Evolutionary conservation across 1,140 invertebrate species (phyloP).

Genomic region (Nilaparvata lugens): DNA sequence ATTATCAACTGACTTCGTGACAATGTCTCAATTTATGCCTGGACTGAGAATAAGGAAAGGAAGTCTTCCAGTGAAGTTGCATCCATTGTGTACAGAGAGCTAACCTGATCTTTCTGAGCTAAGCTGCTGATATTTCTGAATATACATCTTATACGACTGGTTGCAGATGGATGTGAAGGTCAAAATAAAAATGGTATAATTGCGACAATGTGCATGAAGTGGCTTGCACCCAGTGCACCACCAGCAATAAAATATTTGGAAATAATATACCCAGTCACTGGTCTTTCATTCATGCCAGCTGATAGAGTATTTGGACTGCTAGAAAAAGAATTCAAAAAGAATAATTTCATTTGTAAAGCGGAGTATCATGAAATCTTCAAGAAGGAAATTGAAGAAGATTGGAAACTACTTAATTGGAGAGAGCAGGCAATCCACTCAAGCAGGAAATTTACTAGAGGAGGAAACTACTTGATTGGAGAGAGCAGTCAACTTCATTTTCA

Average conservation of each 20-base stretch:
- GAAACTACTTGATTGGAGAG: too few species aligned
- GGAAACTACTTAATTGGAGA: too few species aligned
- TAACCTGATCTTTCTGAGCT: conserved; percentile 32
- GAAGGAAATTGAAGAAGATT: too few species aligned
- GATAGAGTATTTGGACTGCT: too few species aligned
- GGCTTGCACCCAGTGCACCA: conserved; percentile 8
- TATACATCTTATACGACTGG: conserved; percentile 20
- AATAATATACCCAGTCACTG: conserved; percentile 21
- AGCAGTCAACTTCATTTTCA: too few species aligned
- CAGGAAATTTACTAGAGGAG: too few species aligned
- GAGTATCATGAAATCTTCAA: conserved; percentile 14
- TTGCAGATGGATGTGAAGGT: conserved; percentile 27
- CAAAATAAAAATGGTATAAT: conserved; percentile 30
- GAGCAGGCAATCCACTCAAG: too few species aligned
- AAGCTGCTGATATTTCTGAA: conserved; percentile 18
- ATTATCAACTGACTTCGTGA: conserved; percentile 26
- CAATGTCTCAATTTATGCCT: conserved; percentile 28
- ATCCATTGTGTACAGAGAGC: too few species aligned
- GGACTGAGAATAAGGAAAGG: conserved; percentile 31
- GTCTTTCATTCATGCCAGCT: conserved; percentile 30
- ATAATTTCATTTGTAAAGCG: too few species aligned
- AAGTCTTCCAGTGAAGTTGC: too few species aligned
- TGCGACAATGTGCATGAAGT: neutral
- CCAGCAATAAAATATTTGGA: neutral
- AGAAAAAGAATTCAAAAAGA: too few species aligned